Base-by-base conservation (phyloP, 2,797 vertebrate species). In the Xerus rutilus region DNA sequence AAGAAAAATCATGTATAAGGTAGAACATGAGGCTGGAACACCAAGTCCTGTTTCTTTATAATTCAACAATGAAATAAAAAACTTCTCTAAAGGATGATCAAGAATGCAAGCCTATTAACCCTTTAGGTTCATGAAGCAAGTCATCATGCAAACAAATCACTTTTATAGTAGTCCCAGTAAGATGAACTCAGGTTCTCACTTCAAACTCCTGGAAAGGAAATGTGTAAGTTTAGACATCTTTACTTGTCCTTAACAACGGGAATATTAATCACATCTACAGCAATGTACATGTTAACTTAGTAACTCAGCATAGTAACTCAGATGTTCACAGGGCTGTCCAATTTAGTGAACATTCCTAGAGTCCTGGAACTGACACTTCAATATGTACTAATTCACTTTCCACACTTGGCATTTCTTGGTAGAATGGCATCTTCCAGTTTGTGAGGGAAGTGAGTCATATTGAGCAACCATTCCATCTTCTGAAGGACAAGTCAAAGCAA, bases 361-460 rank as follows among this genome's bases (percentile, higher is more conserved):
- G 74, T 90, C 73, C 52, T 20, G 59, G 62, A 52, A 73, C 49
- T 86, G 59, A 78, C 2, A 72, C 49, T 70, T 88, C 32, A 92
- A 39, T 35, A 96, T 93, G 94, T 79, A 94, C 21, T 93, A 84
- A 92, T 74, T 89, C 84, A 65, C 18, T 91, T 85, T 92, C 64
- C 49, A 96, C 20, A 17, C 32, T 52, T 49, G 67, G 72, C 74
- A 96, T 78, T 97, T 93, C 59, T 86, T 2, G 0, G 72, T 78
- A 69, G 39, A 49, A 86, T 30, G 54, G 65, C 52, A 95, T 84
- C 32, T 54, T 94, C 43, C 2, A 4, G 21, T 86, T 73, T 54
- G 20, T 47, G 47, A 89, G 21, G 79, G 62, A 95, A 88, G 74
- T 92, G 94, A 97, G 64, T 97, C 96, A 95, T 43, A 67, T 45